Evolutionary conservation across 2,113 vertebrate species (phyloP), one percentile per base, ranked within the genome.

Genomic region (Labrus mixtus): DNA sequence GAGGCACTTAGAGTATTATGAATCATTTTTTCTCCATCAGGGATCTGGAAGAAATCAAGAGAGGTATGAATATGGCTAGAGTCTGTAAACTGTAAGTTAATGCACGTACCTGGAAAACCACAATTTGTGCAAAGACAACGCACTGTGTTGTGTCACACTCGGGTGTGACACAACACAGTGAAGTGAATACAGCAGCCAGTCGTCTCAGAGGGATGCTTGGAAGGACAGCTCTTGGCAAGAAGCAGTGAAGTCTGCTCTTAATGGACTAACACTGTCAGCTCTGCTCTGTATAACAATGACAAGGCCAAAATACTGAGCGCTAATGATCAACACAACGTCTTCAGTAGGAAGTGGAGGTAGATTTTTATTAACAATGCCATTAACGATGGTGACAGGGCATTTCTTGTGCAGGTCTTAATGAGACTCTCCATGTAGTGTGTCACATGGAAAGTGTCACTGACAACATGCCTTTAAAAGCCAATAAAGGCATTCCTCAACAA

Each of bases 401-500:
- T 86, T 90, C 36, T 87, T 79, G 74, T 46, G 15, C 19, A 69
- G 57, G 70, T 76, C 58, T 51, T 69, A 92, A 91, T 89, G 55
- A 87, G 72, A 59, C 48, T 67, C 79, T 76, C 61, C 72, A 68
- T 62, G 46, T 43, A 57, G 45, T 53, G 25, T 68, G 54, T 67
- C 68, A 65, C 58, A 29, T 75, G 73, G 51, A 84, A 78, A 81
- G 66, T 63, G 73, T 63, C 78, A 62, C 33, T 46, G 37, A 55
- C 43, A 55, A 41, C 41, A 39, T 37, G 64, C 43, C 58, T 67
- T 75, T 57, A 48, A 78, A 75, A 75, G 79, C 50, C 65, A 66
- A 72, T 82, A 74, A 82, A 81, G 65, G 75, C 74, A 87, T 89
- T 88, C 81, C 86, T 74, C 84, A 84, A 43, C 48, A 60, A 71